phyloP scores from a whole-genome alignment of 2,797 vertebrate genomes.

The Lepus townsendii region DNA sequence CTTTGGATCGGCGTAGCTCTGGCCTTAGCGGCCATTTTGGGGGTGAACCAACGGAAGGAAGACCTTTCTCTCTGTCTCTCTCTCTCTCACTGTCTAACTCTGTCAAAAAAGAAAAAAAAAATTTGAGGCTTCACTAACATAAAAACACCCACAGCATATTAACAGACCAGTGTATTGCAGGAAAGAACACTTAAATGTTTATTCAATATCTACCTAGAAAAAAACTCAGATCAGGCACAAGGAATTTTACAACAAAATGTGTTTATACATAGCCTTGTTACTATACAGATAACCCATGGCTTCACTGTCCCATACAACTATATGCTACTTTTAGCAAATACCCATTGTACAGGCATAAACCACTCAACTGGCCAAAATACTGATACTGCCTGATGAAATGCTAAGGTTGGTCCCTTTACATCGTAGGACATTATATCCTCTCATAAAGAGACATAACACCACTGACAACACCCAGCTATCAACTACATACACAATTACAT shows the following conservation, averaged over 20 bases:
- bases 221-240: slow-evolving; percentile 28
- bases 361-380: slow-evolving; percentile 43
- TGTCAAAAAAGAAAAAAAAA: neutral
- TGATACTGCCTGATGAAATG: slow-evolving; percentile 56
- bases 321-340: slow-evolving; percentile 8
- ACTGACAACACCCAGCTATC: slow-evolving; percentile 81
- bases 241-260: slow-evolving; percentile 72
- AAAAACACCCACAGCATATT: neutral
- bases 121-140: neutral
- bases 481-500: slow-evolving; percentile 62
- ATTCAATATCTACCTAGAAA: slow-evolving; percentile 26
- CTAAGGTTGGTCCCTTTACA: neutral
- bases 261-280: neutral
- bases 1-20: no score
- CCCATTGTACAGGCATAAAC: slow-evolving; percentile 64
- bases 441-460: slow-evolving; percentile 76
- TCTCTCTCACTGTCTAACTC: no score
- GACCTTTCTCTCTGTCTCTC: no score
- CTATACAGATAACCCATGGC: slow-evolving; percentile 30
- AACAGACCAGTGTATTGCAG: neutral
- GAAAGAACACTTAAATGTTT: neutral
- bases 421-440: slow-evolving; percentile 65
- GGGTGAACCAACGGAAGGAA: no score
- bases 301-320: slow-evolving; percentile 60
- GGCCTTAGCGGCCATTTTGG: no score